phyloP scores from a whole-genome alignment of 2,888 invertebrate species.

The Plagodis dolabraria region DNA sequence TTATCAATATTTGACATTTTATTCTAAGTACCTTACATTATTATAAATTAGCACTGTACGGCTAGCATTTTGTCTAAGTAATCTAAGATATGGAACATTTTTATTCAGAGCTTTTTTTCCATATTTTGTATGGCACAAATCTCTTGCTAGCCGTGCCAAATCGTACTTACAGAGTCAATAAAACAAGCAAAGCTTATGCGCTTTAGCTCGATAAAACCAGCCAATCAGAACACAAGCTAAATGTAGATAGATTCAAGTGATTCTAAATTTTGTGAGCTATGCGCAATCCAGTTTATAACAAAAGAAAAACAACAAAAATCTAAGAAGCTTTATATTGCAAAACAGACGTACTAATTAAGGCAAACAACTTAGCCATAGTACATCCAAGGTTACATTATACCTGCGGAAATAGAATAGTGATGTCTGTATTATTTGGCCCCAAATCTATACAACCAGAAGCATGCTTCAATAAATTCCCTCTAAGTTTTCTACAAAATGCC shows the following conservation, averaged over 20 bases:
- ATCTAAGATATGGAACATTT: no score
- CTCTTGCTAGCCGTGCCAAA: conserved; percentile 7
- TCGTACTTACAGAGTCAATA: not conserved
- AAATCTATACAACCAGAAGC: no score
- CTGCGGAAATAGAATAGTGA: not conserved
- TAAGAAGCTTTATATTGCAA: conserved; percentile 30
- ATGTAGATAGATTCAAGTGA: not conserved
- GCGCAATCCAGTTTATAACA: conserved; percentile 12
- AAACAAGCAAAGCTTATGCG: conserved; percentile 12
- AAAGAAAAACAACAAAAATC: conserved; percentile 17
- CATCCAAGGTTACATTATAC: not conserved
- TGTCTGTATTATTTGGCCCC: not conserved
- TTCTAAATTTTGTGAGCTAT: conserved; percentile 14
- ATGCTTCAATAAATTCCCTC: no score
- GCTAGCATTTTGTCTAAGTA: conserved; percentile 1
- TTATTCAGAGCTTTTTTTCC: no score
- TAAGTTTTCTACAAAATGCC: no score
- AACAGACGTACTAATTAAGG: conserved; percentile 4
- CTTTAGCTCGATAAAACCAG: conserved; percentile 13
- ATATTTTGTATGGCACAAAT: not conserved
- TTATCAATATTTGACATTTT: no score
- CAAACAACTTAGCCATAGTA: conserved; percentile 13
- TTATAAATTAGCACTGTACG: not conserved
- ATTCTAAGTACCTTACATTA: no score
- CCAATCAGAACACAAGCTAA: conserved; percentile 1